Conservation (phyloP, 1,140 invertebrate genomes). For the Babylonia areolata region DNA sequence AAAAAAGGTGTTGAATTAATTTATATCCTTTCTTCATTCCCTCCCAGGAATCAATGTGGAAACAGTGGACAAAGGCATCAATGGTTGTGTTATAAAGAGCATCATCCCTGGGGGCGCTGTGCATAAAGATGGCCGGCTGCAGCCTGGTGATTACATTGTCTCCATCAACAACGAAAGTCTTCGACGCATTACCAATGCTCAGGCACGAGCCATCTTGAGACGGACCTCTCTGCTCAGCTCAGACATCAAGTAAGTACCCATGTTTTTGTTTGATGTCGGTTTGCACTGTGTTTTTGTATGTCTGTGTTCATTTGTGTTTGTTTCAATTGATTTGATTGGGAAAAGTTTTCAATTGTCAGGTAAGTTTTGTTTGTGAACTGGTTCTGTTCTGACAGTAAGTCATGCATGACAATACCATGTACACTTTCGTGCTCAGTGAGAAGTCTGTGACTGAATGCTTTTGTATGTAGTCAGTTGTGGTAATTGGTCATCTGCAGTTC, state of each 20-base stretch:
- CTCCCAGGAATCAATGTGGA: conserved; percentile 79
- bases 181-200: conserved; percentile 80
- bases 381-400: too few relatives aligned
- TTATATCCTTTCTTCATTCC: not conserved
- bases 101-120: conserved; percentile 79
- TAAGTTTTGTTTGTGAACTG: too few relatives aligned
- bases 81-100: conserved; percentile 81
- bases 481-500: too few relatives aligned
- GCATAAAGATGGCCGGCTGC: conserved; percentile 79
- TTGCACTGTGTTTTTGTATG: too few relatives aligned
- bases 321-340: too few relatives aligned
- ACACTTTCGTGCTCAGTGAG: too few relatives aligned
- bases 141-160: conserved; percentile 78
- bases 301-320: too few relatives aligned
- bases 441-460: too few relatives aligned
- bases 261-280: too few relatives aligned
- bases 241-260: conserved; percentile 77
- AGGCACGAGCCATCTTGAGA: conserved; percentile 81
- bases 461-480: too few relatives aligned
- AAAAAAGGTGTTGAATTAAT: not conserved
- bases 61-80: conserved; percentile 80
- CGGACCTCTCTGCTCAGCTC: conserved; percentile 80
- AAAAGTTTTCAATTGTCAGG: too few relatives aligned
- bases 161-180: conserved; percentile 83
- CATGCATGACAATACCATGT: too few relatives aligned